Conservation (phyloP, 2,888 invertebrate species). For the Drosophila lacicola region DNA sequence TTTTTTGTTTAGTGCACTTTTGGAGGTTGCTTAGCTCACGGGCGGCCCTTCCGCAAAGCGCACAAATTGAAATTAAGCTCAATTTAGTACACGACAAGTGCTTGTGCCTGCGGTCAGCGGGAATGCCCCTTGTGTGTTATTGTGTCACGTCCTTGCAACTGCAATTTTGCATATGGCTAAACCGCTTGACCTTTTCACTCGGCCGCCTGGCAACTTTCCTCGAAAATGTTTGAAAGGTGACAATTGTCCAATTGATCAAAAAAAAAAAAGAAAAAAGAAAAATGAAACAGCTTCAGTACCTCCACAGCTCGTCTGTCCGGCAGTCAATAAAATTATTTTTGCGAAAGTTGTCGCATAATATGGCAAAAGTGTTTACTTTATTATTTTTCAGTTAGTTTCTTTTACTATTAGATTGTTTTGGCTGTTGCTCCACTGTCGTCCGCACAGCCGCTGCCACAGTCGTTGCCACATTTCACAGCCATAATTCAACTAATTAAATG, state of each 20-base stretch:
- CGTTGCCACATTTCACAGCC: slow-evolving; percentile 75
- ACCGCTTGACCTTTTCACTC: slow-evolving; percentile 3
- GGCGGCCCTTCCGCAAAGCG: slow-evolving; percentile 36
- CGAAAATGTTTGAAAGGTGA: slow-evolving; percentile 58
- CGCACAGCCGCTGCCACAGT: slow-evolving; percentile 23
- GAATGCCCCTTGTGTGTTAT: slow-evolving; percentile 13
- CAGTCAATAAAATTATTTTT: slow-evolving; percentile 67
- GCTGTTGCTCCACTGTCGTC: slow-evolving; percentile 46
- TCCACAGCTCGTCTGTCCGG: slow-evolving; percentile 22
- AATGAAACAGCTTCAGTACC: slow-evolving; percentile 8
- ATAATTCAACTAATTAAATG: slow-evolving; percentile 82
- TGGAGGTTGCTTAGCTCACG: slow-evolving; percentile 46
- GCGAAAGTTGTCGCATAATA: slow-evolving; percentile 81
- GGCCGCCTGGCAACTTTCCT: slow-evolving; percentile 35
- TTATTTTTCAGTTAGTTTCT: slow-evolving; percentile 69
- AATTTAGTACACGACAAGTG: slow-evolving; percentile 56
- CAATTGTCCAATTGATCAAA: slow-evolving; percentile 59
- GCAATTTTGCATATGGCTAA: slow-evolving; percentile 39
- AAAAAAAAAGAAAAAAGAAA: not conserved
- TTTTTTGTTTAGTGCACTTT: slow-evolving; percentile 26
- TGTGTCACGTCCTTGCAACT: slow-evolving; percentile 36
- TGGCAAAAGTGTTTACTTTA: slow-evolving; percentile 75
- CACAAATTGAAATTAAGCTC: slow-evolving; percentile 57
- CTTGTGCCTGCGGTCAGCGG: not conserved
- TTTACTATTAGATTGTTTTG: slow-evolving; percentile 73